Conservation (phyloP, 2,888 invertebrate genomes). For the Andrena dorsata region DNA sequence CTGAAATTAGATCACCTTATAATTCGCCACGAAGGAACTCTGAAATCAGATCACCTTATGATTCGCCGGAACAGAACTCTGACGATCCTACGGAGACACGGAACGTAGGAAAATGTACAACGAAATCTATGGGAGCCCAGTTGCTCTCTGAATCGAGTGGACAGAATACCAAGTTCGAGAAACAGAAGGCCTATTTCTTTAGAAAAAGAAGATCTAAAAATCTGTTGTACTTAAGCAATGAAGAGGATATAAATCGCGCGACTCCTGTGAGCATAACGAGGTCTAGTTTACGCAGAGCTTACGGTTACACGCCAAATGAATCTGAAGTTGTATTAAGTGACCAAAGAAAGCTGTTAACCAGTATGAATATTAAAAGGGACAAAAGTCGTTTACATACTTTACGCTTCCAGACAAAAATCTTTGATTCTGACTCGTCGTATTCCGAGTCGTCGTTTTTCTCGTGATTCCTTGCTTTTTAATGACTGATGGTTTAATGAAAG, state of each 20-base stretch:
- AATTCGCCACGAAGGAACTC: too few species aligned
- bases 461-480: background rate
- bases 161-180: too few species aligned
- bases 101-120: too few species aligned
- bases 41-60: too few species aligned
- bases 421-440: conserved; percentile 37
- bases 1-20: background rate
- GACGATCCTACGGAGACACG: too few species aligned
- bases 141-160: too few species aligned
- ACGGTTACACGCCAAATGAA: background rate
- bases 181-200: too few species aligned
- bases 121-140: too few species aligned
- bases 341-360: background rate
- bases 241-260: background rate
- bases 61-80: background rate
- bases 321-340: background rate
- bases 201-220: too few species aligned
- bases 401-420: conserved; percentile 39
- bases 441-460: background rate
- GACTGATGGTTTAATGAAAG: background rate
- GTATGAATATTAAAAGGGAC: background rate
- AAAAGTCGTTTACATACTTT: background rate
- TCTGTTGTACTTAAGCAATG: background rate
- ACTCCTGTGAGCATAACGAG: background rate
- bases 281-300: background rate